A percentile compares a stretch with the other conserved stretches of the same genome.
These are phyloP conservation scores for Mus pahari DNA, from an alignment of 2,113 vertebrate species.

Conservation along the genomic window DNA sequence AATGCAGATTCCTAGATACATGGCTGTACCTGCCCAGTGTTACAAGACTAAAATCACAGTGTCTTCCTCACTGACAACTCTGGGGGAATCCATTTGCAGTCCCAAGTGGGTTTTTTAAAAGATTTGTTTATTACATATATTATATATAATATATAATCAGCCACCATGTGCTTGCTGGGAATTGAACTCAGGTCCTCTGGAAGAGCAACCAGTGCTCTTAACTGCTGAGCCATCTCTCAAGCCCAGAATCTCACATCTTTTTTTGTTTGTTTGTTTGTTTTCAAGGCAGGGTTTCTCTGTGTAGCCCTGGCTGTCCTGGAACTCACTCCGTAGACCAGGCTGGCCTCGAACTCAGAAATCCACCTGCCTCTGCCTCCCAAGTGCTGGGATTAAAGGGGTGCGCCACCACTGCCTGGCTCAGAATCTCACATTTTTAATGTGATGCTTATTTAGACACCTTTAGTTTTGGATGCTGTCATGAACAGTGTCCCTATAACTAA, in stretches of 20 bases:
- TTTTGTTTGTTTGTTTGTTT: too few species aligned
- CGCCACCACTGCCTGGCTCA: neutral
- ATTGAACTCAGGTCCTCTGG: neutral
- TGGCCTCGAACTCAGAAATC: too few species aligned
- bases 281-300: too few species aligned
- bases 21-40: neutral
- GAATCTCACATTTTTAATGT: neutral
- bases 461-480: neutral
- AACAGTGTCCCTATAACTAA: slow-evolving; percentile 14
- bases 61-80: neutral
- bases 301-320: too few species aligned
- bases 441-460: slow-evolving; percentile 14
- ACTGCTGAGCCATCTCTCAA: neutral
- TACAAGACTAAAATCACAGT: neutral
- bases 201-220: neutral
- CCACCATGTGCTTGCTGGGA: neutral
- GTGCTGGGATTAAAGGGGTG: too few species aligned
- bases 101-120: neutral
- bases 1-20: neutral
- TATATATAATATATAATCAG: too few species aligned
- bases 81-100: neutral
- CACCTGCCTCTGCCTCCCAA: too few species aligned
- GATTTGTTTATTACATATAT: too few species aligned
- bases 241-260: neutral
- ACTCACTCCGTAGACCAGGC: too few species aligned